A percentile compares a stretch with the other conserved stretches of the same genome.
phyloP scores from a whole-genome alignment of 2,888 invertebrate species.

The Tanypteryx hageni region DNA sequence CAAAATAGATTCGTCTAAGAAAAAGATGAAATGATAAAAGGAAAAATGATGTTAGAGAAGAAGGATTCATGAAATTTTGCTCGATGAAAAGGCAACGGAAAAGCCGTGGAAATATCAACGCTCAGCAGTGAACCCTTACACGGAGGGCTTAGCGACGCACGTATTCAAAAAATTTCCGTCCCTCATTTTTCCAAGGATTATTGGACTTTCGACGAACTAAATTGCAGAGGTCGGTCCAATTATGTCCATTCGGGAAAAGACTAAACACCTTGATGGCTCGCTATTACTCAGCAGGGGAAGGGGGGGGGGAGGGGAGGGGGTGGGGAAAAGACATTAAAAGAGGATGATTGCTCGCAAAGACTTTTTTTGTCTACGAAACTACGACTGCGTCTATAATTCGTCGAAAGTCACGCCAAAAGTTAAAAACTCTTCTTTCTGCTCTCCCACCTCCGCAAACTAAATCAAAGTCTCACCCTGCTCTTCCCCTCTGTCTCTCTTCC shows the following conservation, averaged over 20 bases:
- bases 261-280: neutral
- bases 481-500: too few species aligned
- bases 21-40: too few species aligned
- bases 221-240: neutral
- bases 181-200: neutral
- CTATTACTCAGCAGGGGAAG: neutral
- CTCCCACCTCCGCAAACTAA: too few species aligned
- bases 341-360: neutral
- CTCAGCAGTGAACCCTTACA: neutral
- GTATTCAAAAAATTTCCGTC: constrained; percentile 17
- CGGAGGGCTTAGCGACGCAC: neutral
- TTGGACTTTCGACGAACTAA: neutral
- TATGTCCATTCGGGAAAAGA: neutral
- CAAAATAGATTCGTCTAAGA: too few species aligned
- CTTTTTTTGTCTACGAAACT: neutral
- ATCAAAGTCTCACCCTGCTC: too few species aligned
- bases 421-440: neutral
- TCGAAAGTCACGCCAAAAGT: neutral
- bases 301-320: too few species aligned
- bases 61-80: too few species aligned
- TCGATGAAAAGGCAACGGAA: neutral
- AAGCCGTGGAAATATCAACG: neutral
- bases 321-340: constrained; percentile 1
- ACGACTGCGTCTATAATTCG: constrained; percentile 8
- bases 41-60: too few species aligned